A percentile compares a stretch with the other conserved stretches of the same genome.
These are phyloP conservation scores for Acleris sparsana DNA, from an alignment of 2,888 invertebrate species.

Conservation along the genomic window DNA sequence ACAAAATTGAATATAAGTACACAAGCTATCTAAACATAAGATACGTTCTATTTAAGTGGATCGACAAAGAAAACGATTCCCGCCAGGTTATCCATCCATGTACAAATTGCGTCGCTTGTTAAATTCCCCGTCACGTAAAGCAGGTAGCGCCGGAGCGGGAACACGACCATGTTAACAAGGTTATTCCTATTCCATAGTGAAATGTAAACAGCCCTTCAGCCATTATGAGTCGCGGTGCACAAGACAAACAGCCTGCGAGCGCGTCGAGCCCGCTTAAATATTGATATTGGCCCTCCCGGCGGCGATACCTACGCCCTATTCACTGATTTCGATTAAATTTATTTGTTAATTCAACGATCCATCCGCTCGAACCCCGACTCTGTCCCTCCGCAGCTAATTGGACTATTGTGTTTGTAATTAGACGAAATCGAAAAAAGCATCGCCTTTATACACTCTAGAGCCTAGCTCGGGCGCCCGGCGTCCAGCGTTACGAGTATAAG, in stretches of 20 bases:
- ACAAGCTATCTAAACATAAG: not conserved
- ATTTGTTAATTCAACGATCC: slow-evolving; percentile 37
- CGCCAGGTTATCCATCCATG: slow-evolving; percentile 25
- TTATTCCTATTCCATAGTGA: slow-evolving; percentile 69
- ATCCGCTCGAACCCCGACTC: slow-evolving; percentile 27
- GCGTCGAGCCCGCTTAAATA: slow-evolving; percentile 67
- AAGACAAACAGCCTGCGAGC: slow-evolving; percentile 69
- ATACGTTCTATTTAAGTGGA: slow-evolving; percentile 10
- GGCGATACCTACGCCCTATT: slow-evolving; percentile 38
- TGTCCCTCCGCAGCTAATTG: slow-evolving; percentile 18
- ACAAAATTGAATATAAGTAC: not conserved
- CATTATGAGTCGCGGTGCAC: slow-evolving; percentile 71
- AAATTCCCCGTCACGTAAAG: slow-evolving; percentile 39
- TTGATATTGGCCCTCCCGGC: slow-evolving; percentile 61
- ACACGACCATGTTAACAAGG: slow-evolving; percentile 65
- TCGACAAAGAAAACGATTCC: slow-evolving; percentile 30
- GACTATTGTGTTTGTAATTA: slow-evolving; percentile 30
- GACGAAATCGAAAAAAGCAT: slow-evolving; percentile 27
- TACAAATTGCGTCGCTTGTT: slow-evolving; percentile 20
- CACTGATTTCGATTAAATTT: slow-evolving; percentile 36
- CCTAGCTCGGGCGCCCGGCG: not conserved
- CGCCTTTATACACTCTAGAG: slow-evolving; percentile 5
- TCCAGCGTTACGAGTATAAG: too few relatives aligned
- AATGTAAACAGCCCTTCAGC: slow-evolving; percentile 71
- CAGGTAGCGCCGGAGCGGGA: slow-evolving; percentile 38